Evolutionary conservation across 2,797 vertebrate species (phyloP).

Genomic region (Acipenser transmontanus): DNA sequence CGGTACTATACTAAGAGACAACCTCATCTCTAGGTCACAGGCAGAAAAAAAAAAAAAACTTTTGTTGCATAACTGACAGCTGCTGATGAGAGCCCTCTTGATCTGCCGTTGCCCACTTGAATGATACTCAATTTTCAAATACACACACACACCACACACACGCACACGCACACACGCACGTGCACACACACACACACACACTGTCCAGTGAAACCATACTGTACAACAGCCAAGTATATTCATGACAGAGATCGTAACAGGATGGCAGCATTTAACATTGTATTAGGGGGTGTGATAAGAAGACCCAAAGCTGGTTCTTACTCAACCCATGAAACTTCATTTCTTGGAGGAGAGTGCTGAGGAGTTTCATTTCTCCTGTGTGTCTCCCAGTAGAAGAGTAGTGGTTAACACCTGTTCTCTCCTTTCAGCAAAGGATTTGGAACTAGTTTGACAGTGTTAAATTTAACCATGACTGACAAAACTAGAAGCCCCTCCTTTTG

Average conservation of each 20-base stretch:
- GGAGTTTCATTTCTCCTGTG: constrained; percentile 25
- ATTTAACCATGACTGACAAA: constrained; percentile 31
- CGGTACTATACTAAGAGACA: not conserved
- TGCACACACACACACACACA: too few species aligned
- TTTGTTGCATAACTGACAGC: not conserved
- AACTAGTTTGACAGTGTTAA: constrained; percentile 27
- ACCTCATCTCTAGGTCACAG: not conserved
- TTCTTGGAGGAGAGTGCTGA: not conserved
- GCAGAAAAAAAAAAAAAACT: not conserved
- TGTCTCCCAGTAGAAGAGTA: constrained; percentile 23
- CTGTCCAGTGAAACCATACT: not conserved
- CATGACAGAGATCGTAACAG: not conserved
- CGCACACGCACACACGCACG: too few species aligned
- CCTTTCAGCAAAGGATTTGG: constrained; percentile 29
- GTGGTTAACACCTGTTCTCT: constrained; percentile 33
- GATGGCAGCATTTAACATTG: not conserved
- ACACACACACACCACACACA: not conserved
- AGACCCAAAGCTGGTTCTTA: not conserved
- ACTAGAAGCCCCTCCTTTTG: not conserved
- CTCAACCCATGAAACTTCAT: not conserved
- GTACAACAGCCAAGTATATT: not conserved
- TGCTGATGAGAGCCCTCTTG: not conserved
- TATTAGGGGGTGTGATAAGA: not conserved
- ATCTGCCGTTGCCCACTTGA: not conserved
- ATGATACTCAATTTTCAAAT: not conserved